A percentile compares a stretch with the other conserved stretches of the same genome.
phyloP scores from a whole-genome alignment of 2,888 invertebrate species.

The Caenorhabditis panamensis region DNA sequence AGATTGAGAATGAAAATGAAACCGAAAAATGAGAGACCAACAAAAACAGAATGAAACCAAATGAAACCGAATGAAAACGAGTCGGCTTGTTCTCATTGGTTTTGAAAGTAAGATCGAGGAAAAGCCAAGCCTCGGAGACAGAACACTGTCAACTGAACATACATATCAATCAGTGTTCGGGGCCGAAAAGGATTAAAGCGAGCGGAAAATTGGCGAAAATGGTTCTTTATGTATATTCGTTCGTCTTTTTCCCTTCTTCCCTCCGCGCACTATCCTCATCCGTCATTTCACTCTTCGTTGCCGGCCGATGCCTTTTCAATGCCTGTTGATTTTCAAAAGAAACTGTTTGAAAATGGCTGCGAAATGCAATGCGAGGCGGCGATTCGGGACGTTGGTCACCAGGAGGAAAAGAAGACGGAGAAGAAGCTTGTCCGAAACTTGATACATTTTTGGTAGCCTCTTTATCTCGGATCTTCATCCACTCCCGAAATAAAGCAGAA shows the following conservation, averaged over 20 bases:
- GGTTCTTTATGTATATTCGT: constrained; percentile 55
- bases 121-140: constrained; percentile 26
- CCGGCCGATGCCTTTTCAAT: constrained; percentile 53
- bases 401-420: constrained; percentile 9
- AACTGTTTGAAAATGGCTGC: constrained; percentile 50
- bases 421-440: constrained; percentile 23
- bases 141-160: constrained; percentile 46
- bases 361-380: constrained; percentile 44
- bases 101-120: constrained; percentile 48
- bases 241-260: constrained; percentile 21
- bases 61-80: constrained; percentile 32
- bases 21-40: no score
- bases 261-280: constrained; percentile 54
- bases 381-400: constrained; percentile 48
- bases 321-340: constrained; percentile 60
- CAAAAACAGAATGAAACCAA: no score
- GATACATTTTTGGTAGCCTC: constrained; percentile 20
- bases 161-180: constrained; percentile 57
- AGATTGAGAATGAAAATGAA: neutral
- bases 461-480: constrained; percentile 4
- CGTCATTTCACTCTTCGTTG: constrained; percentile 61
- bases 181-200: constrained; percentile 55
- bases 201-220: constrained; percentile 61
- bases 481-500: constrained; percentile 24
- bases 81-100: constrained; percentile 17